phyloP scores from a whole-genome alignment of 2,113 vertebrate genomes.

The Aegotheles bennettii region DNA sequence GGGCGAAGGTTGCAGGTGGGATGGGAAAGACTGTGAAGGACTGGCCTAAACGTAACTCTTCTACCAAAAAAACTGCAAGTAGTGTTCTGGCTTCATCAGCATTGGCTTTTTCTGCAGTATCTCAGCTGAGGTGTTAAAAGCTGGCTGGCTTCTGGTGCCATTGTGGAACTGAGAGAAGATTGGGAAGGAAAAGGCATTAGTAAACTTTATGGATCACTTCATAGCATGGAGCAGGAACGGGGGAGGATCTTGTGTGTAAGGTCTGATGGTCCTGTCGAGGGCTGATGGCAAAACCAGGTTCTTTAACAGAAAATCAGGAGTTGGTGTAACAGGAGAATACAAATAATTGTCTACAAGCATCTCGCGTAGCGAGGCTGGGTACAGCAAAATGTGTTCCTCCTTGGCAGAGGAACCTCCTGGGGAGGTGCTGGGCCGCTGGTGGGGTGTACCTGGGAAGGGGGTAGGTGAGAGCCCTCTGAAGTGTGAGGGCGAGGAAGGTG shows the following conservation, averaged over 20 bases:
- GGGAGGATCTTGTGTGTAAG: neutral
- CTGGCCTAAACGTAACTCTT: neutral
- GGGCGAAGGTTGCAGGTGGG: neutral
- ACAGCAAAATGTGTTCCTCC: rapidly evolving
- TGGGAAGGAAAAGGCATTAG: neutral
- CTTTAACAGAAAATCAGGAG: neutral
- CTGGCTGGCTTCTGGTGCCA: neutral
- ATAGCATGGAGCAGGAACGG: neutral
- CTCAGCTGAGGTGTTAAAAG: neutral
- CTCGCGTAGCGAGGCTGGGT: rapidly evolving
- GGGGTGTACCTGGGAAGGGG: neutral
- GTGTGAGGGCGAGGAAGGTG: neutral
- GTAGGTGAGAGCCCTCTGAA: neutral
- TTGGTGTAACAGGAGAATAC: neutral
- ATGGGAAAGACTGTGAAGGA: neutral
- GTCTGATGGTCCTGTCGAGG: rapidly evolving
- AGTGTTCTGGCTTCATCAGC: neutral
- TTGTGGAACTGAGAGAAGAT: neutral
- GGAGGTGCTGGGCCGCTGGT: neutral
- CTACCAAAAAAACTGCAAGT: neutral
- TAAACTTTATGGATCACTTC: neutral
- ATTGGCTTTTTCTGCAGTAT: neutral
- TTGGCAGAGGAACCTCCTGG: neutral
- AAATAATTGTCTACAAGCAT: neutral
- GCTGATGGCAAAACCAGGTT: neutral